A percentile compares a stretch with the other conserved stretches of the same genome.
These are phyloP conservation scores for Aspidoscelis tigris DNA, from an alignment of 2,113 vertebrate species.

Conservation along the genomic window DNA sequence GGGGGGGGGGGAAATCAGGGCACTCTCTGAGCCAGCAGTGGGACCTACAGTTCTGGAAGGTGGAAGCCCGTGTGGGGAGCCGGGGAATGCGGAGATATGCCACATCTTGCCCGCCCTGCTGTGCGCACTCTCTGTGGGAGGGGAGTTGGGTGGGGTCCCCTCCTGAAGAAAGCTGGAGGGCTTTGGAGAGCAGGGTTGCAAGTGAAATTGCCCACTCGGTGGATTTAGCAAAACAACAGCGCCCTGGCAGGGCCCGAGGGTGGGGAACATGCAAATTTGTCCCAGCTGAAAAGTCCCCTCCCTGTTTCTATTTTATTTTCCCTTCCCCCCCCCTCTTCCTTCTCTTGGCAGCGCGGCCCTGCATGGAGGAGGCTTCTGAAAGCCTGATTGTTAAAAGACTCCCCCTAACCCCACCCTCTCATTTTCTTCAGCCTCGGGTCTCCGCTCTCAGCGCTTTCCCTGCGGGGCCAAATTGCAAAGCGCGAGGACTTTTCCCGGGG, in stretches of 20 bases:
- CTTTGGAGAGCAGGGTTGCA: not conserved
- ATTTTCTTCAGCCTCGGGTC: not conserved
- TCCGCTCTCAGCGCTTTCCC: not conserved
- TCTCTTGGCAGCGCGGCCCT: not conserved
- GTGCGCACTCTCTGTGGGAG: not conserved
- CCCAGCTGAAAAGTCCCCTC: not conserved
- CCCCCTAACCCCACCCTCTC: slow-evolving; percentile 12
- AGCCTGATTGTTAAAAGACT: not conserved
- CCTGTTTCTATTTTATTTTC: not conserved
- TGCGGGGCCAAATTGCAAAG: not conserved
- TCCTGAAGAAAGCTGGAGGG: not conserved
- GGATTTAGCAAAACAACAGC: not conserved
- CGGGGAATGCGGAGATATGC: not conserved
- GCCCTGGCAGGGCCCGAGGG: not conserved
- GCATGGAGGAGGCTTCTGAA: slow-evolving; percentile 9
- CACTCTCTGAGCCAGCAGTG: not conserved
- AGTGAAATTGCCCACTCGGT: slow-evolving; percentile 1
- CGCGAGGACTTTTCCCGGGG: no score
- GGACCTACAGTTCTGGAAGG: not conserved
- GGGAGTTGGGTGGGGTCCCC: slow-evolving; percentile 22
- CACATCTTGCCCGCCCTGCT: slow-evolving; percentile 6
- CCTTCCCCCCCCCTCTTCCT: not conserved
- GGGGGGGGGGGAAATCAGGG: no score
- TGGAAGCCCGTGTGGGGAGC: not conserved
- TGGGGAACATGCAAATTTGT: slow-evolving; percentile 26